Percentiles rank a stretch among this genome's conserved stretches.
Evolutionary conservation across 2,113 vertebrate species (phyloP).

Genomic region (Megaleporinus macrocephalus): DNA sequence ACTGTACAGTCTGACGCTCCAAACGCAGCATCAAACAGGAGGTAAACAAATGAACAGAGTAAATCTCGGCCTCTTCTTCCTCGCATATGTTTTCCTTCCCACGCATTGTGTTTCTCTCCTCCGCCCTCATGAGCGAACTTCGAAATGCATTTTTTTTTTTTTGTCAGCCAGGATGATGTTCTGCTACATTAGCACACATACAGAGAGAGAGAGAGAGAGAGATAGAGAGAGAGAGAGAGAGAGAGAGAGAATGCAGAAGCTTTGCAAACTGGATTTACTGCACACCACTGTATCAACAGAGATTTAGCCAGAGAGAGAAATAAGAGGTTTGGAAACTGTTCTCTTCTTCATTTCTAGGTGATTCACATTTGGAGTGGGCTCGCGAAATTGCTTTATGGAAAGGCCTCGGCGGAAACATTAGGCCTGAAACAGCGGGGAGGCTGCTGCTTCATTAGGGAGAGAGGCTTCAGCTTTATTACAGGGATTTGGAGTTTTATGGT

Average conservation of each 20-base stretch:
- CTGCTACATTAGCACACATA: constrained; percentile 50
- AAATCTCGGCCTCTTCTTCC: constrained; percentile 37
- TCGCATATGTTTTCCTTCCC: constrained; percentile 57
- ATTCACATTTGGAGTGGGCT: constrained; percentile 69
- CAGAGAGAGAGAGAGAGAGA: constrained; percentile 24
- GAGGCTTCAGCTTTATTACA: constrained; percentile 66
- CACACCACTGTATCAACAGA: too few species aligned
- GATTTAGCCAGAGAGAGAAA: constrained; percentile 3
- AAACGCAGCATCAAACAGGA: constrained; percentile 2
- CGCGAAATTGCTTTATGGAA: constrained; percentile 75
- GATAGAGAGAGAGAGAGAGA: not conserved
- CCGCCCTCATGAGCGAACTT: not conserved
- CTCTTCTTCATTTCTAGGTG: constrained; percentile 71
- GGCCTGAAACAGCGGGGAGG: constrained; percentile 64
- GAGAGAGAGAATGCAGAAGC: constrained; percentile 28
- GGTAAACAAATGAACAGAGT: constrained; percentile 36
- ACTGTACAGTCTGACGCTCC: not conserved
- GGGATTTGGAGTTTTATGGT: constrained; percentile 74
- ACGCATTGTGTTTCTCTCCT: constrained; percentile 25
- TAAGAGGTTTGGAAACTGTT: constrained; percentile 42
- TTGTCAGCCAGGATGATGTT: constrained; percentile 55
- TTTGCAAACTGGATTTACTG: too few species aligned
- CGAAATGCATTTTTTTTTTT: constrained; percentile 22
- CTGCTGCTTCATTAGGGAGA: constrained; percentile 69
- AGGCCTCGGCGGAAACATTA: constrained; percentile 68